These are phyloP conservation scores for Furcifer pardalis DNA, from an alignment of 2,797 vertebrate genomes.

Conservation along the genomic window DNA sequence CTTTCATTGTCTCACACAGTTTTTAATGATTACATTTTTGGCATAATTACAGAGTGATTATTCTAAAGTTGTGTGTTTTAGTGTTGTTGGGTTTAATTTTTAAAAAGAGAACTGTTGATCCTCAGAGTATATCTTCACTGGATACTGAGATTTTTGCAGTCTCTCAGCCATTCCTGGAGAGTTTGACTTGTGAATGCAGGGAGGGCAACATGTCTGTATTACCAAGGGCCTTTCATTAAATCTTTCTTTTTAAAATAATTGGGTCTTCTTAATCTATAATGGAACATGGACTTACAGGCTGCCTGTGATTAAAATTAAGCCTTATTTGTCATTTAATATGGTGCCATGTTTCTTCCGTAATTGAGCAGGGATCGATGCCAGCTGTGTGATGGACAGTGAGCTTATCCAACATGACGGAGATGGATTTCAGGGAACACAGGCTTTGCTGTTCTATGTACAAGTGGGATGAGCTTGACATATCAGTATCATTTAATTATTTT, in stretches of 20 bases:
- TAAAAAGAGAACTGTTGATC: conserved; percentile 33
- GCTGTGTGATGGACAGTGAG: conserved; percentile 82
- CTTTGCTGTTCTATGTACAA: conserved; percentile 84
- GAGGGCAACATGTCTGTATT: conserved; percentile 57
- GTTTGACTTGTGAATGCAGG: conserved; percentile 53
- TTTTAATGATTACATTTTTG: conserved; percentile 10
- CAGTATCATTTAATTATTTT: conserved; percentile 83
- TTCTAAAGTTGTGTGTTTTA: conserved; percentile 34
- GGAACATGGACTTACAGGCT: conserved; percentile 71
- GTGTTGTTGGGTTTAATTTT: background rate
- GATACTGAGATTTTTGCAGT: conserved; percentile 46
- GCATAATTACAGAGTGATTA: conserved; percentile 37
- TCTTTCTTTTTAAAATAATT: conserved; percentile 76
- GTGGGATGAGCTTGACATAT: conserved; percentile 81
- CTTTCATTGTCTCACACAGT: conserved; percentile 8
- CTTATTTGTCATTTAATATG: conserved; percentile 80
- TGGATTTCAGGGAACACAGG: conserved; percentile 88
- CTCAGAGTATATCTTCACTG: conserved; percentile 23
- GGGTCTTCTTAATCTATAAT: conserved; percentile 76
- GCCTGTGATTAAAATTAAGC: conserved; percentile 80
- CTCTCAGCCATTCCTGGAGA: conserved; percentile 45
- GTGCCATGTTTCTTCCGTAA: conserved; percentile 76
- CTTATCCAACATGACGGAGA: conserved; percentile 90
- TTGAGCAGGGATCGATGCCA: conserved; percentile 81
- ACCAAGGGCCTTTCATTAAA: conserved; percentile 70